Base-by-base conservation (phyloP, 2,888 invertebrate species). In the Watsonalla binaria region DNA sequence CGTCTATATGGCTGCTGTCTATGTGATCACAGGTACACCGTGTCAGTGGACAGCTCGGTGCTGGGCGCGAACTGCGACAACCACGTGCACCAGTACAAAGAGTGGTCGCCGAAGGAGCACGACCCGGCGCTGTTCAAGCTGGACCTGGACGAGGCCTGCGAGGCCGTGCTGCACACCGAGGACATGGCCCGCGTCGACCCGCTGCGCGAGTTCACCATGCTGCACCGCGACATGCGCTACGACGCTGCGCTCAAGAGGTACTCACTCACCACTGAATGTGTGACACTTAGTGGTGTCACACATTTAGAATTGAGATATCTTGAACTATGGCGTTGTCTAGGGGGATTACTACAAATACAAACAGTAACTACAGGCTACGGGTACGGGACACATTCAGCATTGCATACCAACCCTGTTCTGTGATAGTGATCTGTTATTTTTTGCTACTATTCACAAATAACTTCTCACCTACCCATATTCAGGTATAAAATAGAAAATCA, bases 11-110 rank as follows among this genome's bases (percentile, higher is more conserved):
- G 14, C 1, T 5, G 9, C 13, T 39, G 11, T 11, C 6, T 46
- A 15, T 34, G n/a, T 48, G 8, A 45, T 42, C 47, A 47, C 74
- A 87, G 86, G 64, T 90, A 89, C 70, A 65, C 76, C 1, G 84
- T 89, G 60, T 54, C 63, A 2, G 80, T 85, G 53, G 84, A 89
- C 77, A 88, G 88, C 64, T 84, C 88, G 2, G 68, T 78, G 64
- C 77, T 90, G 62, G 89, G 89, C 42, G 57, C 70, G 34, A 66
- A 70, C 62, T 65, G 75, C 64, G 90, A 90, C 65, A 70, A 76
- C 34, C 86, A 86, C 73, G 74, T 76, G 67, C 87, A 87, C 58
- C 70, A 74, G 51, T 90, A 84, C 75, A 57, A 60, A 45, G 75
- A 75, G 53, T 78, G 79, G 45, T 57, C 58, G 39, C 53, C 61